These are phyloP conservation scores for Drosophila melanosoma DNA, from an alignment of 2,888 invertebrate species.

Conservation along the genomic window DNA sequence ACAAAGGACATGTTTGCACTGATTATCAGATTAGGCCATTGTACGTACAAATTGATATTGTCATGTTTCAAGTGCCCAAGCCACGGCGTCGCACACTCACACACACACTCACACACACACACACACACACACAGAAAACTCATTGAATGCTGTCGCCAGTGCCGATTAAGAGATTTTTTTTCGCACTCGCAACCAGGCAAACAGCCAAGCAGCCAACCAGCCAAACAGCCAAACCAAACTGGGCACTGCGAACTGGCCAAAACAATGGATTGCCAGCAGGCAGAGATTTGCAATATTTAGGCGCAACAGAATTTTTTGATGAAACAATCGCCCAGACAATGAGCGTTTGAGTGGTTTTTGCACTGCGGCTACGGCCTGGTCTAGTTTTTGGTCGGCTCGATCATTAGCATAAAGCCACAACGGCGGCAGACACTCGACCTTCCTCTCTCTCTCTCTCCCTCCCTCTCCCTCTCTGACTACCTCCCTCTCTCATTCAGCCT, in stretches of 20 bases:
- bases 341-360: constrained; percentile 76
- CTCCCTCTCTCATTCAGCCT: neutral
- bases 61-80: constrained; percentile 84
- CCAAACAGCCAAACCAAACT: constrained; percentile 25
- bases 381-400: constrained; percentile 74
- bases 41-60: constrained; percentile 85
- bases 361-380: constrained; percentile 48
- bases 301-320: constrained; percentile 64
- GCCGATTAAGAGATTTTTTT: constrained; percentile 83
- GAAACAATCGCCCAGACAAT: constrained; percentile 75
- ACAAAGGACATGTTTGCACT: constrained; percentile 85
- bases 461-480: neutral
- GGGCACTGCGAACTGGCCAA: constrained; percentile 29
- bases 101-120: constrained; percentile 4
- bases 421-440: constrained; percentile 68
- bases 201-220: constrained; percentile 28
- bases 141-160: constrained; percentile 80
- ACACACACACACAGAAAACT: constrained; percentile 33
- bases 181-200: constrained; percentile 65
- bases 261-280: constrained; percentile 67
- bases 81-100: constrained; percentile 34
- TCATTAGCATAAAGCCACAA: constrained; percentile 81
- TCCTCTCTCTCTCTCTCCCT: constrained; percentile 3
- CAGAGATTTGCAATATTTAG: constrained; percentile 75
- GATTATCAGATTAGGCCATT: constrained; percentile 85